These are phyloP conservation scores for Agriopis aurantiaria DNA, from an alignment of 2,888 invertebrate species.

Conservation along the genomic window DNA sequence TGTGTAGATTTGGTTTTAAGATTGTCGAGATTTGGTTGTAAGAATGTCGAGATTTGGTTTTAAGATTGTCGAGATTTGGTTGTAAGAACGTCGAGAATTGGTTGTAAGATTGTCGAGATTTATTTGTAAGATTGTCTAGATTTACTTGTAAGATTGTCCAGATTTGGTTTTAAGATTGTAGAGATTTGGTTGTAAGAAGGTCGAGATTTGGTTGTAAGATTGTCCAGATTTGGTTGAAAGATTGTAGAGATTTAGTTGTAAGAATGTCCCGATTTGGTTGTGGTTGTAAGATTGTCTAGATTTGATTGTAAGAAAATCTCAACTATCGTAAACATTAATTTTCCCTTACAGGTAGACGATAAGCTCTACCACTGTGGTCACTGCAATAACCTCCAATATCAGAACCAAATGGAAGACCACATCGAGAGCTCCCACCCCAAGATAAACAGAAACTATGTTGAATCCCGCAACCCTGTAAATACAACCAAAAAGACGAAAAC, in stretches of 20 bases:
- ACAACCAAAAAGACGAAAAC: background rate
- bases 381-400: slow-evolving; percentile 54
- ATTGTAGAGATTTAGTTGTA: no score
- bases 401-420: slow-evolving; percentile 28
- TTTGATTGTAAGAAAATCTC: no score
- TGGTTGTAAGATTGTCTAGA: no score
- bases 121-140: background rate
- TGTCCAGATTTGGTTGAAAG: no score
- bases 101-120: background rate
- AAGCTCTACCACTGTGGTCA: slow-evolving; percentile 58
- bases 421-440: slow-evolving; percentile 29
- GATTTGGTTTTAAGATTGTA: background rate
- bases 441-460: slow-evolving; percentile 19
- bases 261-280: no score
- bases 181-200: background rate
- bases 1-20: background rate
- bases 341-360: slow-evolving; percentile 51
- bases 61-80: background rate
- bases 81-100: background rate
- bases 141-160: background rate
- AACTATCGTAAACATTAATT: background rate
- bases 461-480: background rate
- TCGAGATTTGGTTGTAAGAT: background rate
- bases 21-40: no score
- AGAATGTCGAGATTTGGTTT: background rate